Evolutionary conservation across 2,888 invertebrate species (phyloP).

Genomic region (Cheilosia impressa): DNA sequence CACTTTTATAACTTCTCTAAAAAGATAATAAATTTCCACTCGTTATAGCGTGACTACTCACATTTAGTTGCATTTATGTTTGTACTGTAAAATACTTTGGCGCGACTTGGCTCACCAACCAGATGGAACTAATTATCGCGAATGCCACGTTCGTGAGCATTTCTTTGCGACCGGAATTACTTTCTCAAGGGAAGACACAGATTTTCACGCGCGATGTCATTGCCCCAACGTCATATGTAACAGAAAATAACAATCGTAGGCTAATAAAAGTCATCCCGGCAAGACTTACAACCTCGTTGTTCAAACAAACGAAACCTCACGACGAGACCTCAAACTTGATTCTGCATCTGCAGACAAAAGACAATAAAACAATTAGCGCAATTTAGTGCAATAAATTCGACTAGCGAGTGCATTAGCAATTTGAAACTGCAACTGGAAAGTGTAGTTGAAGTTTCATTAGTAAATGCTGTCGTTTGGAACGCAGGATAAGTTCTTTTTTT

Average conservation of each 20-base stretch:
- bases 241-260: neutral
- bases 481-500: constrained; percentile 16
- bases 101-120: constrained; percentile 2
- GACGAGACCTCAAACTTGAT: constrained; percentile 2
- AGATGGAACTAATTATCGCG: constrained; percentile 31
- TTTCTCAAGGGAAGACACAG: constrained; percentile 10
- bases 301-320: constrained; percentile 28
- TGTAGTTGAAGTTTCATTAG: constrained; percentile 23
- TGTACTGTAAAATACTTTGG: neutral
- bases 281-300: constrained; percentile 17
- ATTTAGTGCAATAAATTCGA: constrained; percentile 30
- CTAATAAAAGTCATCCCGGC: constrained; percentile 33
- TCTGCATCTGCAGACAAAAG: neutral
- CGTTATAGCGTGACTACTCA: constrained; percentile 17
- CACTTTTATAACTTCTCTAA: neutral
- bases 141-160: neutral
- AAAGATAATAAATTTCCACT: neutral
- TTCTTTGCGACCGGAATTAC: neutral
- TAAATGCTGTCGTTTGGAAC: constrained; percentile 20
- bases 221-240: constrained; percentile 1
- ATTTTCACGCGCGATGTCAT: constrained; percentile 27
- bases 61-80: constrained; percentile 19
- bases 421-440: neutral
- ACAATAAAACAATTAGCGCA: constrained; percentile 19
- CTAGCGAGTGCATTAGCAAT: constrained; percentile 16